Conservation (phyloP, 1,140 invertebrate species). For the Brachionus rotundiformis region DNA sequence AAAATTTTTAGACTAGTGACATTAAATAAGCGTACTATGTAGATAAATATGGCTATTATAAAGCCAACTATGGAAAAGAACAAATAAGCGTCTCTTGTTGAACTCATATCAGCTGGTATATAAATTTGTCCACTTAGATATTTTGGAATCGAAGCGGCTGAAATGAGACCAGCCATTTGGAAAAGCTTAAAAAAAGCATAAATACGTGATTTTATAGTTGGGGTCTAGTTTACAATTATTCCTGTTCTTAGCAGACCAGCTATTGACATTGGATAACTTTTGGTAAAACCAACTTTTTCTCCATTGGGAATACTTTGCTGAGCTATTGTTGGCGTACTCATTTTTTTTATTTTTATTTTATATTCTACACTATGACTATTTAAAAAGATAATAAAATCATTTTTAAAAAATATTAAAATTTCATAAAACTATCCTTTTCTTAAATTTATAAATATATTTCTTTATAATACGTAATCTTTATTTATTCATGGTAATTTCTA, state of each 20-base stretch:
- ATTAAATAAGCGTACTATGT: conserved; percentile 1
- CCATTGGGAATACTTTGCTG: background rate
- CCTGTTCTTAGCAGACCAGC: conserved; percentile 1
- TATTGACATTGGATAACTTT: background rate
- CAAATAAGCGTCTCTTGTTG: conserved; percentile 37
- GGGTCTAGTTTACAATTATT: background rate
- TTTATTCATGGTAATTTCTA: background rate
- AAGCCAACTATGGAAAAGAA: conserved; percentile 47
- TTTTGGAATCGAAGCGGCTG: conserved; percentile 35
- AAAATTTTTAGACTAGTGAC: background rate
- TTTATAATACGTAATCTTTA: background rate
- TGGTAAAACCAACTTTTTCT: background rate
- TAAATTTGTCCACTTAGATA: conserved; percentile 3
- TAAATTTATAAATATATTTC: background rate
- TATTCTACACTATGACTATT: no score
- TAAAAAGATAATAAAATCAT: background rate
- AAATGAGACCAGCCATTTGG: conserved; percentile 33
- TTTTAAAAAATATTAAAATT: background rate
- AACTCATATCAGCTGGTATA: conserved; percentile 32
- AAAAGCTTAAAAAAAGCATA: background rate
- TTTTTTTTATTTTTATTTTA: background rate
- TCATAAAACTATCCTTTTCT: background rate
- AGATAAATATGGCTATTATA: conserved; percentile 13
- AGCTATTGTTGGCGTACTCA: conserved; percentile 1
- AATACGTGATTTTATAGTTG: background rate